These are phyloP conservation scores for Sminthopsis crassicaudata DNA, from an alignment of 2,113 vertebrate species.

Conservation along the genomic window DNA sequence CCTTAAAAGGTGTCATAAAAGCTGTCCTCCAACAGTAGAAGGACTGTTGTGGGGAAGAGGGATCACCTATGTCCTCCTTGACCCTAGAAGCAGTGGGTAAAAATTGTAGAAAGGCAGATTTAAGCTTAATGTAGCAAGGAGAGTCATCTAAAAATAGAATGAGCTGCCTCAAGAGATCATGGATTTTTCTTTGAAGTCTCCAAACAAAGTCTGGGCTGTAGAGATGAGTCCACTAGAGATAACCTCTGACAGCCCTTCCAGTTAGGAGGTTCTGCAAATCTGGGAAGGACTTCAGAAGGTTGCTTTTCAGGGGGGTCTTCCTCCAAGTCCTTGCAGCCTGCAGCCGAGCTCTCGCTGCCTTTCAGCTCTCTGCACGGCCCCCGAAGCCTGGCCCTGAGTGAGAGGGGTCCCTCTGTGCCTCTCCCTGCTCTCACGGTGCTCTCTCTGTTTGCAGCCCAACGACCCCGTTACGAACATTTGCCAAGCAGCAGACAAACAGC, in stretches of 20 bases:
- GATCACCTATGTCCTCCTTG: neutral
- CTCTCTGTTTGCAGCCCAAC: constrained; percentile 87
- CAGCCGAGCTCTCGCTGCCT: neutral
- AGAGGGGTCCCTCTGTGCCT: neutral
- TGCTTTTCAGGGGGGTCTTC: rapidly evolving
- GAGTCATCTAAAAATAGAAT: neutral
- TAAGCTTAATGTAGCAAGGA: neutral
- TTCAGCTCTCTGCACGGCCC: neutral
- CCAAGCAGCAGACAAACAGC: constrained; percentile 98
- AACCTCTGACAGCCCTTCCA: neutral
- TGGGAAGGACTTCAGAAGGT: neutral
- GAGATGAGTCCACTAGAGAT: neutral
- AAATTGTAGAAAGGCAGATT: neutral
- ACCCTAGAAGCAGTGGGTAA: neutral
- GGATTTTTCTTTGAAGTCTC: neutral
- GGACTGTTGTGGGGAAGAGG: neutral
- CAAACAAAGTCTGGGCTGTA: neutral
- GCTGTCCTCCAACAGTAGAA: too few species aligned
- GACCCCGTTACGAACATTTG: constrained; percentile 99
- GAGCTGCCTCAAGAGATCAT: neutral
- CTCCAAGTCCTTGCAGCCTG: rapidly evolving
- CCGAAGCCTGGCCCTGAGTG: neutral
- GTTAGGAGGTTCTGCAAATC: neutral
- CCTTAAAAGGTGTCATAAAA: neutral
- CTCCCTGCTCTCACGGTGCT: neutral